Evolutionary conservation across 2,113 vertebrate genomes (phyloP), one percentile per base, ranked within the genome.

Genomic region (Corythaixoides concolor): DNA sequence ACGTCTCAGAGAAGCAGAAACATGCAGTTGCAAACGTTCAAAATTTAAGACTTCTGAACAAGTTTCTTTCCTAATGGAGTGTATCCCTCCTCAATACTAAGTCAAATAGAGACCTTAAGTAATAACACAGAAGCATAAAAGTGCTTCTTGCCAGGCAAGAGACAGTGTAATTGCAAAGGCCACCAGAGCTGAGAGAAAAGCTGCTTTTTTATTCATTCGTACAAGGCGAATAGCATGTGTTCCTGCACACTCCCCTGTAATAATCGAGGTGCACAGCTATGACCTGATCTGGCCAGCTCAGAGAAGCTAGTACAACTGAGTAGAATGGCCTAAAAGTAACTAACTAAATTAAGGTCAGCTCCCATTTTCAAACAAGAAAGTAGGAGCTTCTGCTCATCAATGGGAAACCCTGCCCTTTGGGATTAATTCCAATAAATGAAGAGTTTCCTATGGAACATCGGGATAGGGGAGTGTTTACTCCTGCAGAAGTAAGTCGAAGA

Each of bases 141-240:
- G 41, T 26, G 9, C 22, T 39, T 59, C 55, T 56, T 64, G 35
- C 8, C 45, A 74, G 50, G 49, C 8, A 49, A 64, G 30, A 85
- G 22, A 63, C 9, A 74, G 62, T 19, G 20, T 4, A 79, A 82
- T 2, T 66, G 52, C 45, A 70, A 79, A 70, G 70, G 33, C 30
- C 24, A 50, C 17, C 21, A 50, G 32, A 90, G 33, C 45, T 13
- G 18, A 64, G 24, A 68, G 21, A 53, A 76, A 73, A 67, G 26
- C 3, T 76, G 47, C 0, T 2, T 2, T 12, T 60, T 56, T 22
- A 37, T 43, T 70, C 20, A 47, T 11, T 22, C 1, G 1, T 35
- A 41, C 47, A 67, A 62, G 18, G 17, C 59, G 45, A 88, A 26
- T 3, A 70, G 56, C 18, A 33, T 5, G 27, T 28, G 70, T 39